Conservation (phyloP, 2,113 vertebrate genomes). For the Tenrec ecaudatus region DNA sequence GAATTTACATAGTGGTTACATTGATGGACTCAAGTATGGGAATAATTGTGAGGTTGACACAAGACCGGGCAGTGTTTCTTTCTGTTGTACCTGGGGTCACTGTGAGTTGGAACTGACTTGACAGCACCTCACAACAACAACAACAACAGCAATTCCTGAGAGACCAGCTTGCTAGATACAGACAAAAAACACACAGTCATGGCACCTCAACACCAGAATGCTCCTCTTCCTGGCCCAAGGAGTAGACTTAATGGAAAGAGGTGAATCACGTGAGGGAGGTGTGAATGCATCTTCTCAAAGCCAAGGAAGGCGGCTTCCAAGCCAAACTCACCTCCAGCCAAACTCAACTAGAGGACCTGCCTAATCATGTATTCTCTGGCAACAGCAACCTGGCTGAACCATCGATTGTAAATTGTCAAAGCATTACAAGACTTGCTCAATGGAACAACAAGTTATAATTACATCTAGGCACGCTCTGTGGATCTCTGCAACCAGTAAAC, state of each 20-base stretch:
- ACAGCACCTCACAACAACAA: too few relatives aligned
- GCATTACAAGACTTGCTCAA: slow-evolving; percentile 52
- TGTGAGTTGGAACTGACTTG: too few relatives aligned
- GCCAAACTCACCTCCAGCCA: too few relatives aligned
- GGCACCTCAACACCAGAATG: background rate
- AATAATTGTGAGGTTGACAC: too few relatives aligned
- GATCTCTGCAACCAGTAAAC: slow-evolving; percentile 50
- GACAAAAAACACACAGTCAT: background rate
- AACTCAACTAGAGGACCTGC: background rate
- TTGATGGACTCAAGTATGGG: too few relatives aligned
- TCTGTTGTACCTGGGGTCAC: too few relatives aligned
- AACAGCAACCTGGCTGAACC: background rate
- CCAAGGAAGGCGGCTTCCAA: background rate
- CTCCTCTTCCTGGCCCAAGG: background rate
- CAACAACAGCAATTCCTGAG: too few relatives aligned
- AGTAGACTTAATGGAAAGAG: background rate
- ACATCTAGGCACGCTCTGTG: slow-evolving; percentile 66
- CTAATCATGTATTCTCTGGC: background rate
- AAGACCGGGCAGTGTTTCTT: too few relatives aligned
- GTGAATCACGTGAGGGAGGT: background rate
- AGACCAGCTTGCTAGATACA: background rate
- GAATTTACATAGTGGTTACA: too few relatives aligned
- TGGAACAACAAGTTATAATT: slow-evolving; percentile 63
- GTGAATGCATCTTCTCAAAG: background rate
- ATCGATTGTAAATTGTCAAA: slow-evolving; percentile 47